Base-by-base conservation (phyloP, 2,888 invertebrate species). In the Eupithecia dodoneata region DNA sequence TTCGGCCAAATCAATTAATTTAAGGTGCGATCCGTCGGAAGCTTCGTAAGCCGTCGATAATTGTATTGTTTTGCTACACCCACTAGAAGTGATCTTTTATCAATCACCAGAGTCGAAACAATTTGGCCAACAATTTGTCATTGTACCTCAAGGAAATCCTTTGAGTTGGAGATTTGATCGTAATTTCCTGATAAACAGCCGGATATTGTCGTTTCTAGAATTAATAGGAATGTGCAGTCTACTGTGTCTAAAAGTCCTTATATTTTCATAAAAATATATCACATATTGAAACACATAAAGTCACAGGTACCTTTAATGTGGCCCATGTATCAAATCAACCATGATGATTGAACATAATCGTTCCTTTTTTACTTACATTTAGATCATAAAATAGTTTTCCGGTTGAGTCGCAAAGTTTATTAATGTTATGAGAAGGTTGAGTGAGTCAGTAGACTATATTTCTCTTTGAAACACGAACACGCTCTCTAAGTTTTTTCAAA, bases 1-100 rank as follows among this genome's bases (percentile, higher is more conserved):
- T 77, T 81, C 79, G 72, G 71, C 74, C 78, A 76, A 87, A 89
- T 90, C 85, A 88, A 90, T 90, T 88, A 87, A 86, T 86, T 86
- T 82, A 84, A 89, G 87, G 90, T 85, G 89, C 83, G 87, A 84
- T 79, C 79, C 80, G 44, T n/a, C 42, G 79, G 81, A 81, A 84
- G 81, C 87, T 84, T 86, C 78, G 77, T 78, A 84, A 82, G 76
- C 74, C 77, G 77, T 80, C 83, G 83, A 84, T 87, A 86, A 87
- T 87, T 84, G 85, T 79, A 78, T 85, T 83, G 78, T 80, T 85
- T 83, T 85, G 85, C 86, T 86, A 83, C 78, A 81, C 80, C 72
- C 47, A 77, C 83, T 79, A n/a, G 7, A 44, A n/a, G 13, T 44
- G n/a, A n/a, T 42, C 67, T 80, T 79, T 80, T 83, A 84, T 88